Evolutionary conservation across 2,888 invertebrate genomes (phyloP), one percentile per base, ranked within the genome.

Genomic region (Drosophila subsilvestris): DNA sequence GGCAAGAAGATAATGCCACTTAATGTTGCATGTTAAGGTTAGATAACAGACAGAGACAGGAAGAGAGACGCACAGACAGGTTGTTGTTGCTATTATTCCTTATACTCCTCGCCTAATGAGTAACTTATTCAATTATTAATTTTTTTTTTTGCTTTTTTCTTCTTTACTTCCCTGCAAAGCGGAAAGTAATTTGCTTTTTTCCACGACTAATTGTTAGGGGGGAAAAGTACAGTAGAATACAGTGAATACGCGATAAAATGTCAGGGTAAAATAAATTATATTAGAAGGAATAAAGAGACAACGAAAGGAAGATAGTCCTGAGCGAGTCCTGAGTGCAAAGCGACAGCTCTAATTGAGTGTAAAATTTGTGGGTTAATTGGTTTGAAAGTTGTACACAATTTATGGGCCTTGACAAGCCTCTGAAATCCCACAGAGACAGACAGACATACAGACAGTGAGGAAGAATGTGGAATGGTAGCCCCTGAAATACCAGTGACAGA

Each of bases 101-200:
- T 14, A 32, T 55, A 45, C 45, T 44, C 60, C 61, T 53, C 50
- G 45, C 65, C 65, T 76, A 81, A 85, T 85, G 75, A 85, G 75
- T 72, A 75, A 83, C 71, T 77, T 83, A 77, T 86, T 86, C 75
- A 88, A 83, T 88, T 80, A 88, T 86, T 86, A 82, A 78, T 86
- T 69, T 74, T 73, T 68, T 68, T 51, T 60, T 86, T 69, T 74
- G 71, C 63, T 68, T 51, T 60, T 63, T 51, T 5, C 43, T 51
- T 58, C 10, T 53, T 18, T 51, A 8, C 22, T 25, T 43, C n/a
- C 53, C 57, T 57, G 68, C 65, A 55, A 53, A 62, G 63, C 75
- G 53, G 56, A 71, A 75, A 77, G 74, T 86, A 86, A 88, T 88
- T 86, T 75, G 75, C 68, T 50, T 43, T 51, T 48, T 57, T 42